Conservation (phyloP, 2,113 vertebrate genomes). For the Leucoraja erinaceus region DNA sequence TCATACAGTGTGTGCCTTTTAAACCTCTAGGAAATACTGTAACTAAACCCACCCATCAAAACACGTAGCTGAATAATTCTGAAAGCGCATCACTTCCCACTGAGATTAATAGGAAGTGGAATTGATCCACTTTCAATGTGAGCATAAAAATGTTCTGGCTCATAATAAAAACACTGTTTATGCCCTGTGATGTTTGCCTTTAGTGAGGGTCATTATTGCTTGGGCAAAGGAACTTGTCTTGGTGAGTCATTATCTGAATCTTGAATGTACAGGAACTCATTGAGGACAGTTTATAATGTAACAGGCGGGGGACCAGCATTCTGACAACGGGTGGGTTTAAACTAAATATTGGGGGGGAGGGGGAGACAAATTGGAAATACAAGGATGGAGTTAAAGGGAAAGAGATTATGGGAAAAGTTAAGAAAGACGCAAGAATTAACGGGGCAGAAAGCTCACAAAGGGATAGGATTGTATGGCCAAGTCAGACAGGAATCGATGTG, state of each 20-base stretch:
- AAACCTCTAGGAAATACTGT: background rate
- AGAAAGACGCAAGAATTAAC: too few species aligned
- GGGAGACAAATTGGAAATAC: too few species aligned
- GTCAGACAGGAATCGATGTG: too few species aligned
- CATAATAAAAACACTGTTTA: background rate
- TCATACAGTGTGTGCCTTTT: background rate
- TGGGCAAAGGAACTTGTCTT: too few species aligned
- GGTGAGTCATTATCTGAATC: background rate
- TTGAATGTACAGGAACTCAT: background rate
- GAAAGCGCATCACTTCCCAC: background rate
- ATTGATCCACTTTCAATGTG: background rate
- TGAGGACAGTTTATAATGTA: background rate
- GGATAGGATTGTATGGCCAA: too few species aligned
- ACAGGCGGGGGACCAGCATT: too few species aligned
- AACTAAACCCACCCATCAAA: background rate
- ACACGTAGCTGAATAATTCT: background rate
- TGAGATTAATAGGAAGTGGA: constrained; percentile 4
- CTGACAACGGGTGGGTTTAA: too few species aligned
- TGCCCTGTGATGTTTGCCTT: background rate
- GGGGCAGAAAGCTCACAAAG: too few species aligned
- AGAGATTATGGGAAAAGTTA: too few species aligned
- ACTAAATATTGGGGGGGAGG: too few species aligned
- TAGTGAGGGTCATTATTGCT: background rate
- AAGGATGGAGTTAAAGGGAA: too few species aligned
- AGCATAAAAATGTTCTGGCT: background rate